Base-by-base conservation (phyloP, 2,888 invertebrate species). In the Chaetogeoica ovagalla region DNA sequence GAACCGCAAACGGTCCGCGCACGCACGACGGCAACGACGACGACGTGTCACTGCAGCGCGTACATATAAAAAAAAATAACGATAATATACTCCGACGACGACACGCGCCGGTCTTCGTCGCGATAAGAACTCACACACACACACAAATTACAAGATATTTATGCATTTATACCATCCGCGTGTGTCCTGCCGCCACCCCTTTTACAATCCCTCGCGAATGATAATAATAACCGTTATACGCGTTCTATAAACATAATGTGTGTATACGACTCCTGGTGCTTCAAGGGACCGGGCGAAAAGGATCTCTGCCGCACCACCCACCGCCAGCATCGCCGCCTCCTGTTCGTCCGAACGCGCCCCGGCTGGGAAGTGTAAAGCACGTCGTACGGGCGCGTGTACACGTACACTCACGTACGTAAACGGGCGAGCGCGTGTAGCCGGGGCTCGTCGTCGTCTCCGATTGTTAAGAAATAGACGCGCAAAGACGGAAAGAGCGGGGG, bases 201-300 rank as follows among this genome's bases (percentile, higher is more conserved):
- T n/a, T n/a, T n/a, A 30, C 30, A 30, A 43, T 30, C 55, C 6
- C 55, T 37, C 19, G 13, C 30, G 11, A n/a, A 17, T 23, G 23
- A 57, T 21, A 39, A 66, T 66, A 75, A 75, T 66, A 75, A 75
- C 65, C 65, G 21, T 66, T 39, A 66, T 13, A 60, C 8, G 59
- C n/a, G 30, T 30, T 7, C 57, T 19, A 21, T 15, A 39, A 2
- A 39, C 23, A 39, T 65, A 39, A 7, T 23, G 23, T 1, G 7
- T 0, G 19, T 4, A 23, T 48, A 63, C 11, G 17, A 30, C 57
- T 70, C 55, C 55, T n/a, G 55, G n/a, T 37, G 55, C 23, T 48
- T 39, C 48, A 19, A 30, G 63, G 19, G 30, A 60, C 63, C 74
- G 37, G 21, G 65, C 65, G 21, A 37, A 37, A 11, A 65, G 65